Percentiles rank a stretch among this genome's conserved stretches.
phyloP scores from a whole-genome alignment of 2,113 vertebrate species.

The Nyctereutes procyonoides region DNA sequence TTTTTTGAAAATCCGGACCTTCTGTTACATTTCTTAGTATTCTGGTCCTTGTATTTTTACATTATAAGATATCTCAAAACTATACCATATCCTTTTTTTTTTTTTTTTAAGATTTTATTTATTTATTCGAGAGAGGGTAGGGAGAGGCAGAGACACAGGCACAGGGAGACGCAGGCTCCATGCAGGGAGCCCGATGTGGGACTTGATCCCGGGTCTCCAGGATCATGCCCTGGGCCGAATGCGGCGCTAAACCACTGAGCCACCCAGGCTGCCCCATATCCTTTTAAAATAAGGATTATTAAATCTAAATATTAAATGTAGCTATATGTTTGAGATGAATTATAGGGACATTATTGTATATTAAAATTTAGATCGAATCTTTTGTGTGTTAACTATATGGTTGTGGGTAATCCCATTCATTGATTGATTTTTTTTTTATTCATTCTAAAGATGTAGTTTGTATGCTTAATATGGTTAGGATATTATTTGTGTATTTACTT shows the following conservation, averaged over 20 bases:
- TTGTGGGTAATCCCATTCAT: background rate
- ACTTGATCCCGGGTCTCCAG: too few species aligned
- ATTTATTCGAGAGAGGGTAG: too few species aligned
- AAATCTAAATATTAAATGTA: background rate
- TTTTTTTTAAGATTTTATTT: too few species aligned
- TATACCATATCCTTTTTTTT: background rate
- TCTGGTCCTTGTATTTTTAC: background rate
- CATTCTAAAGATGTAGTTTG: background rate
- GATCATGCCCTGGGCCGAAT: too few species aligned
- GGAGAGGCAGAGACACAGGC: too few species aligned
- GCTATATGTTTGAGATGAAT: background rate
- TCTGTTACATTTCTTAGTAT: background rate
- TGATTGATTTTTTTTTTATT: background rate
- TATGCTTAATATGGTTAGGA: background rate
- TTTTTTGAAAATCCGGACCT: background rate
- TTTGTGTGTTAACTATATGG: background rate
- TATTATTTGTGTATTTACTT: slow-evolving; percentile 12
- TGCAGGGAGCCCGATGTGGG: too few species aligned
- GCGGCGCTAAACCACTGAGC: too few species aligned
- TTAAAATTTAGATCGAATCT: background rate
- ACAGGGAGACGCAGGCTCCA: too few species aligned
- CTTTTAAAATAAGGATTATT: background rate
- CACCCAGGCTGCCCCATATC: background rate
- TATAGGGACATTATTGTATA: background rate
- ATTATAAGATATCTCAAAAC: background rate